Evolutionary conservation across 1,140 invertebrate species (phyloP).

Genomic region (Trissolcus basalis): DNA sequence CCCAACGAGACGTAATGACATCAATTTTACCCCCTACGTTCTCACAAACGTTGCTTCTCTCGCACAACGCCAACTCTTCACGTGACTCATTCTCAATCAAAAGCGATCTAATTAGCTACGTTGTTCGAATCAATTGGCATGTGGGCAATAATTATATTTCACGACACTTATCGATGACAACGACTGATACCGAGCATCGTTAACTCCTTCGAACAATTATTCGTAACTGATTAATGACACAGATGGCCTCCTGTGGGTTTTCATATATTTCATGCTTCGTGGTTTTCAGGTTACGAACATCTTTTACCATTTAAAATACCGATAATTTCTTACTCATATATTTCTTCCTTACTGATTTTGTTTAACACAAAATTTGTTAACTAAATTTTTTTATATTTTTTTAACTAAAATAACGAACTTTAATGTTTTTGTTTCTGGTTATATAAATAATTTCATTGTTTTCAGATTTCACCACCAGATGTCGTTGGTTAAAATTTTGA

Average conservation of each 20-base stretch:
- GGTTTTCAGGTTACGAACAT: too few species aligned
- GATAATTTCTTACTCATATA: too few species aligned
- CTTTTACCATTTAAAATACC: too few species aligned
- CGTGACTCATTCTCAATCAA: constrained; percentile 73
- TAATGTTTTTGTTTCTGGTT: too few species aligned
- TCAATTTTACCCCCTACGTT: constrained; percentile 53
- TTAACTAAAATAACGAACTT: too few species aligned
- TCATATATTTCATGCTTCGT: constrained; percentile 6
- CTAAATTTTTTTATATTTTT: too few species aligned
- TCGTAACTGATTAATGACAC: constrained; percentile 40
- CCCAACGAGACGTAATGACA: constrained; percentile 50
- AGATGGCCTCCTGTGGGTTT: constrained; percentile 70
- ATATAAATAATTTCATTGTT: too few species aligned
- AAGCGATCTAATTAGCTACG: constrained; percentile 69
- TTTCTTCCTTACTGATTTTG: too few species aligned
- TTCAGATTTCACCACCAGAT: too few species aligned
- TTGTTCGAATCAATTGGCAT: constrained; percentile 73
- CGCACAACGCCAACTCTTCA: constrained; percentile 53
- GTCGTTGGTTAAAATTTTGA: constrained; percentile 1
- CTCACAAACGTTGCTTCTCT: constrained; percentile 61
- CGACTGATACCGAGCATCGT: constrained; percentile 9
- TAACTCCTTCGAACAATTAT: constrained; percentile 42
- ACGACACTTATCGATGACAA: constrained; percentile 39
- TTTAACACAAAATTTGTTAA: too few species aligned
- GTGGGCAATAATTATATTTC: constrained; percentile 68